Conservation (phyloP, 2,113 vertebrate species). For the Choloepus hoffmanni region DNA sequence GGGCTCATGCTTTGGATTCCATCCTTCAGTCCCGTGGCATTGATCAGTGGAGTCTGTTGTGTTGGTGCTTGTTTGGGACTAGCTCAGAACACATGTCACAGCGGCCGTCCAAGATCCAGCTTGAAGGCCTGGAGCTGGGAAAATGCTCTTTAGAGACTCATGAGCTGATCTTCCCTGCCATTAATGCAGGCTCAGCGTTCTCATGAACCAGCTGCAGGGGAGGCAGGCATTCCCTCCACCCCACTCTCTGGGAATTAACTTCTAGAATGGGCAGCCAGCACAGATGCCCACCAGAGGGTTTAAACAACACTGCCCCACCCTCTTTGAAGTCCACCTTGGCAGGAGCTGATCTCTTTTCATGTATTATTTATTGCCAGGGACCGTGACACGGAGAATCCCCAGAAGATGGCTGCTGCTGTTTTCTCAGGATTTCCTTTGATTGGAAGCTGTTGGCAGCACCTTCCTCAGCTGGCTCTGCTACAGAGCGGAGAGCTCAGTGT, state of each 20-base stretch:
- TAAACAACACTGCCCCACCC: neutral
- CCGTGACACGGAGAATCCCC: conserved; percentile 53
- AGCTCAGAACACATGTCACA: conserved; percentile 68
- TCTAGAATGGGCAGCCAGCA: conserved; percentile 41
- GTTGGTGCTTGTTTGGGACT: conserved; percentile 76
- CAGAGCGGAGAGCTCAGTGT: conserved; percentile 23
- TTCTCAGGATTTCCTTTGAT: conserved; percentile 78
- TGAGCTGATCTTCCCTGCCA: conserved; percentile 8
- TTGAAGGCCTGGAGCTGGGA: conserved; percentile 50
- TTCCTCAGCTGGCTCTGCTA: conserved; percentile 57
- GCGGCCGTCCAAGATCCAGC: conserved; percentile 41
- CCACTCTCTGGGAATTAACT: conserved; percentile 62
- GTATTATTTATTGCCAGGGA: conserved; percentile 65
- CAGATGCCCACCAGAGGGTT: conserved; percentile 50
- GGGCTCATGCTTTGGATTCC: conserved; percentile 80
- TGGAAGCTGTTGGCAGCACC: conserved; percentile 67
- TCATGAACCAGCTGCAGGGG: conserved; percentile 52
- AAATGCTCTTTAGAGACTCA: conserved; percentile 49
- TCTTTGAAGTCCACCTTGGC: conserved; percentile 77
- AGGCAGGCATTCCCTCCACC: conserved; percentile 54
- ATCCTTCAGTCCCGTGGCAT: conserved; percentile 42
- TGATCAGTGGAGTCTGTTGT: conserved; percentile 69
- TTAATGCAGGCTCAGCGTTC: conserved; percentile 50
- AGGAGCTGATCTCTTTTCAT: conserved; percentile 56
- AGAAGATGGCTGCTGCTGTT: conserved; percentile 61